phyloP scores from a whole-genome alignment of 2,888 invertebrate species.

The Hartigia nigra region DNA sequence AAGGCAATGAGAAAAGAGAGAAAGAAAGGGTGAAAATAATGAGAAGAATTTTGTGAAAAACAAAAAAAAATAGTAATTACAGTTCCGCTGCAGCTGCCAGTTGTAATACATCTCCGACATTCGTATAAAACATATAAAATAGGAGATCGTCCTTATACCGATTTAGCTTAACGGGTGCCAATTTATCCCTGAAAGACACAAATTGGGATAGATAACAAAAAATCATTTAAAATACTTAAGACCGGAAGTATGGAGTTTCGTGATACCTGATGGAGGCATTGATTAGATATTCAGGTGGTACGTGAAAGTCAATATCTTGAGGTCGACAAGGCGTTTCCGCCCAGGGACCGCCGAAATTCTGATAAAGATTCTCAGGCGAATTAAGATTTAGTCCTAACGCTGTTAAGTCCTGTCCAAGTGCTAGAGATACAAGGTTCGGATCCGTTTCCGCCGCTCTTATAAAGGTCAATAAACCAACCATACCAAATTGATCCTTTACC shows the following conservation, averaged over 20 bases:
- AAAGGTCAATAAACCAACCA: slow-evolving; percentile 97
- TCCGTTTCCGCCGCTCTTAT: slow-evolving; percentile 98
- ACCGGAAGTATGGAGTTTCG: background rate
- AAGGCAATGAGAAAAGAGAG: slow-evolving; percentile 18
- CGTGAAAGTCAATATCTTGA: slow-evolving; percentile 98
- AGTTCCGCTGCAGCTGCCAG: slow-evolving; percentile 96
- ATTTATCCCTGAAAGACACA: slow-evolving; percentile 79
- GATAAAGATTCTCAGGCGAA: slow-evolving; percentile 97
- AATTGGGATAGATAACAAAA: slow-evolving; percentile 24
- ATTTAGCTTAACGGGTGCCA: slow-evolving; percentile 94
- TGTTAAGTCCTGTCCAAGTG: slow-evolving; percentile 97
- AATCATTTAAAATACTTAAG: slow-evolving; percentile 6
- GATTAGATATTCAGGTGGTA: slow-evolving; percentile 98
- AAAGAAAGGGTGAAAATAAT: background rate
- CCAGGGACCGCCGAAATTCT: slow-evolving; percentile 99
- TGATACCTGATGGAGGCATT: slow-evolving; percentile 87
- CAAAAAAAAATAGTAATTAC: slow-evolving; percentile 81
- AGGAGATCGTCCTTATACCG: slow-evolving; percentile 98
- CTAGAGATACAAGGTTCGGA: slow-evolving; percentile 94
- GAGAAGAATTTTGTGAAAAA: background rate
- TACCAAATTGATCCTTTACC: slow-evolving; percentile 99
- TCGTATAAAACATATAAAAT: slow-evolving; percentile 99
- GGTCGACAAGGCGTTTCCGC: slow-evolving; percentile 97
- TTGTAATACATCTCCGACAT: slow-evolving; percentile 97
- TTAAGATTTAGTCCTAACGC: slow-evolving; percentile 98